Evolutionary conservation across 64 coral and sea anemone species (phyloP).

Genomic region (Montipora foliosa): DNA sequence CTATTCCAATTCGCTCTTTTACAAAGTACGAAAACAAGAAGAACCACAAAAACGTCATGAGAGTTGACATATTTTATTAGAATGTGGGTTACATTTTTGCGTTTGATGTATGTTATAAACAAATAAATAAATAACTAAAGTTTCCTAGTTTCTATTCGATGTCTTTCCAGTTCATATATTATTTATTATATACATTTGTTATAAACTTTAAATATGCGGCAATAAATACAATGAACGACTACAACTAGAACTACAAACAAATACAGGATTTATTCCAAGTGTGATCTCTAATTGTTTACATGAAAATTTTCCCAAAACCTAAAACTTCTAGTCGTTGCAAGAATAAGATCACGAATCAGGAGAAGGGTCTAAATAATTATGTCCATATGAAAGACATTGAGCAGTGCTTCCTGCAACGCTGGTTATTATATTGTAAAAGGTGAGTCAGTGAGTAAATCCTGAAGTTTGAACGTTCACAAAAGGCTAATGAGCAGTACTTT

Average conservation of each 20-base stretch:
- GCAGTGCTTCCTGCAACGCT: background rate
- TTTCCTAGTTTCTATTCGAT: background rate
- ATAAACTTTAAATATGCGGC: background rate
- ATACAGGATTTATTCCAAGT: background rate
- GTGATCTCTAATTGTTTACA: no score
- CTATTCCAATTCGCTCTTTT: no score
- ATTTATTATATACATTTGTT: background rate
- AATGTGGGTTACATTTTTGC: background rate
- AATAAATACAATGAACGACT: conserved; percentile 29
- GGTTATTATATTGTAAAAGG: background rate
- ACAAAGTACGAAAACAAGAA: no score
- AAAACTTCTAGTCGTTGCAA: background rate
- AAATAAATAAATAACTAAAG: background rate
- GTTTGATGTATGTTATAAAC: background rate
- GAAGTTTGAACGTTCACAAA: no score
- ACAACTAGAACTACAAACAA: background rate
- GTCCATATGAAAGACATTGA: background rate
- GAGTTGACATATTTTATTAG: background rate
- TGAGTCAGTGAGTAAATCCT: no score
- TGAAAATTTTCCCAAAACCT: no score
- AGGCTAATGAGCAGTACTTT: no score
- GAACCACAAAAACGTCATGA: no score
- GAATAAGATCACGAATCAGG: background rate
- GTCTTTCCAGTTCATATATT: background rate
- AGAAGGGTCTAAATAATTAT: no score